These are phyloP conservation scores for Ambastaia sidthimunki DNA, from an alignment of 2,797 vertebrate genomes.

Conservation along the genomic window DNA sequence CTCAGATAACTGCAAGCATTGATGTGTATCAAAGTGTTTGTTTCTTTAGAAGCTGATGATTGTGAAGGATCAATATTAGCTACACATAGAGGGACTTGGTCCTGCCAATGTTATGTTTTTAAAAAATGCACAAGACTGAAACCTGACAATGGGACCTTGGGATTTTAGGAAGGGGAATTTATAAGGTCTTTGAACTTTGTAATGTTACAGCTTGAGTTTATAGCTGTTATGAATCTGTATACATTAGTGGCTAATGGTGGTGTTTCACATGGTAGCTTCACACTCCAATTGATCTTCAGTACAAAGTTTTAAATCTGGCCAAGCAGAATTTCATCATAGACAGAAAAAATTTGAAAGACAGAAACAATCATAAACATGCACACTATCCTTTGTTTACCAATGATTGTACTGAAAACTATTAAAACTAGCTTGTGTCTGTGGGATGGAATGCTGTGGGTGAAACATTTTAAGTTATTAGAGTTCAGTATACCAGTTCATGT, in stretches of 20 bases:
- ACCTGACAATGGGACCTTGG: neutral
- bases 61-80: slow-evolving; percentile 19
- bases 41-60: slow-evolving; percentile 6
- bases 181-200: slow-evolving; percentile 1
- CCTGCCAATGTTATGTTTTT: slow-evolving; percentile 8
- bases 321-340: neutral
- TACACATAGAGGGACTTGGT: neutral
- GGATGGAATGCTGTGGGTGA: neutral
- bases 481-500: neutral
- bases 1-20: slow-evolving; percentile 80
- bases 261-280: slow-evolving; percentile 6
- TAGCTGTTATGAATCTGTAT: slow-evolving; percentile 1
- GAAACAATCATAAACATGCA: neutral
- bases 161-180: slow-evolving; percentile 8
- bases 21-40: neutral
- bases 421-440: neutral
- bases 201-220: neutral
- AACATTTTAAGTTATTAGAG: slow-evolving; percentile 23
- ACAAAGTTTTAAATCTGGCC: neutral
- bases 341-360: neutral
- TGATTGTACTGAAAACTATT: slow-evolving; percentile 1
- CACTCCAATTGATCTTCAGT: slow-evolving; percentile 6
- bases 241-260: neutral
- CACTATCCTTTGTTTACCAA: neutral
- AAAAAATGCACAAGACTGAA: slow-evolving; percentile 8